These are phyloP conservation scores for Turritopsis dohrnii DNA, from an alignment of 30 jellyfish, hydroid and myxozoan genomes.

Conservation along the genomic window DNA sequence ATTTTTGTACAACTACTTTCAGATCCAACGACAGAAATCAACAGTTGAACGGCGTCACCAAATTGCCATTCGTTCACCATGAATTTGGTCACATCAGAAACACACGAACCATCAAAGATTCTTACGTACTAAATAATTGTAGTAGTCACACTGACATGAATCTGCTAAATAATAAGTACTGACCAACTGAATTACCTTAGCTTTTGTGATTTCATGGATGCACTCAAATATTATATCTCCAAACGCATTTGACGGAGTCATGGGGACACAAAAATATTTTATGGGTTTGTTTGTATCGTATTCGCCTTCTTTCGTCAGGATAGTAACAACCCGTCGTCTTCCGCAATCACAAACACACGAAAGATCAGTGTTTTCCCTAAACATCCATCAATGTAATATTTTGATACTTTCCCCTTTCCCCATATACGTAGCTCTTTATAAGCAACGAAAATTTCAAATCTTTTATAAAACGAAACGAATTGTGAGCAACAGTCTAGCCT, in stretches of 20 bases:
- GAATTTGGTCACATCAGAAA: not conserved
- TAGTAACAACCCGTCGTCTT: not conserved
- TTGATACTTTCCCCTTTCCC: too few species aligned
- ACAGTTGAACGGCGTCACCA: conserved; percentile 14
- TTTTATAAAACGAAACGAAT: not conserved
- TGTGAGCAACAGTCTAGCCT: too few species aligned
- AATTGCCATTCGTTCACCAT: conserved; percentile 8
- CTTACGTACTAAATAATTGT: not conserved
- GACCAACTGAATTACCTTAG: not conserved
- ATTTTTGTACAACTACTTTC: not conserved
- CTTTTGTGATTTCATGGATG: not conserved
- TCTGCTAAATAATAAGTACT: too few species aligned
- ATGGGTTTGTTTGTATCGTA: not conserved
- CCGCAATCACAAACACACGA: not conserved
- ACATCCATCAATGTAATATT: not conserved
- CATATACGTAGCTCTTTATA: not conserved
- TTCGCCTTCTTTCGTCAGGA: not conserved
- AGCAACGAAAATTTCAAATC: not conserved
- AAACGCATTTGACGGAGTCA: not conserved
- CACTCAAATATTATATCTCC: not conserved
- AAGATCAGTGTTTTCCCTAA: not conserved
- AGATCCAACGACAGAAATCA: conserved; percentile 11
- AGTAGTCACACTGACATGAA: too few species aligned
- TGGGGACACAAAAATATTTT: not conserved
- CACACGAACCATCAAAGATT: not conserved